A percentile compares a stretch with the other conserved stretches of the same genome.
Conservation (phyloP, 2,797 vertebrate species). For the Lagocephalus sceleratus region DNA sequence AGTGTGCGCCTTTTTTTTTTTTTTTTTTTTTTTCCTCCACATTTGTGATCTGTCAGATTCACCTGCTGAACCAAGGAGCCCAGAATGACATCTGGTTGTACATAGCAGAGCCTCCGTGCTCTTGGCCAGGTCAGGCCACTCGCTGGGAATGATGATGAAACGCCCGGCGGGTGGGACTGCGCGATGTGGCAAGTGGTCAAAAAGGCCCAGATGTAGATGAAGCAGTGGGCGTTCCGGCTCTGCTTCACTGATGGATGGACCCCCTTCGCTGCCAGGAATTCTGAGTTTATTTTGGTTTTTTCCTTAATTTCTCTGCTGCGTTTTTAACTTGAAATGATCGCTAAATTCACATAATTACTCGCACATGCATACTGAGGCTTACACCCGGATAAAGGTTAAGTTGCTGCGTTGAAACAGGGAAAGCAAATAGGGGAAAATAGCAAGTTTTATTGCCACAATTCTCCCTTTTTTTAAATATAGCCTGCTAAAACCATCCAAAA, state of each 20-base stretch:
- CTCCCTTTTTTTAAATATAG: not conserved
- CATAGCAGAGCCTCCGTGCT: conserved; percentile 49
- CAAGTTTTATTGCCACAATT: not conserved
- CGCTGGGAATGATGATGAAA: conserved; percentile 72
- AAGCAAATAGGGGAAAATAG: too few relatives aligned
- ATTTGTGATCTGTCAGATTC: conserved; percentile 42
- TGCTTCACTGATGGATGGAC: conserved; percentile 60
- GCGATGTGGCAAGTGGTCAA: conserved; percentile 71
- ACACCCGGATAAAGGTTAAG: too few relatives aligned
- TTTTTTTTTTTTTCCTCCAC: not conserved
- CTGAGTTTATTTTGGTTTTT: conserved; percentile 46
- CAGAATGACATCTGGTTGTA: conserved; percentile 64
- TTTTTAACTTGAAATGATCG: not conserved
- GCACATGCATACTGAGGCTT: too few relatives aligned
- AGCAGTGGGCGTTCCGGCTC: conserved; percentile 54
- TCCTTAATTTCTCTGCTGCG: conserved; percentile 17
- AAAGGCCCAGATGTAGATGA: conserved; percentile 64
- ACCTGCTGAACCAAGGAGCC: conserved; percentile 66
- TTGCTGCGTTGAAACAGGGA: too few relatives aligned
- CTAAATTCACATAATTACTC: too few relatives aligned
- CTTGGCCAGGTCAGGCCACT: conserved; percentile 52
- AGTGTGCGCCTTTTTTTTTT: not conserved
- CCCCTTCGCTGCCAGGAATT: conserved; percentile 63
- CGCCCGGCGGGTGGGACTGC: conserved; percentile 65
- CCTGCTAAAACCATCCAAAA: conserved; percentile 13